Evolutionary conservation across 2,888 invertebrate species (phyloP), one percentile per base, ranked within the genome.

Genomic region (Labia minor): DNA sequence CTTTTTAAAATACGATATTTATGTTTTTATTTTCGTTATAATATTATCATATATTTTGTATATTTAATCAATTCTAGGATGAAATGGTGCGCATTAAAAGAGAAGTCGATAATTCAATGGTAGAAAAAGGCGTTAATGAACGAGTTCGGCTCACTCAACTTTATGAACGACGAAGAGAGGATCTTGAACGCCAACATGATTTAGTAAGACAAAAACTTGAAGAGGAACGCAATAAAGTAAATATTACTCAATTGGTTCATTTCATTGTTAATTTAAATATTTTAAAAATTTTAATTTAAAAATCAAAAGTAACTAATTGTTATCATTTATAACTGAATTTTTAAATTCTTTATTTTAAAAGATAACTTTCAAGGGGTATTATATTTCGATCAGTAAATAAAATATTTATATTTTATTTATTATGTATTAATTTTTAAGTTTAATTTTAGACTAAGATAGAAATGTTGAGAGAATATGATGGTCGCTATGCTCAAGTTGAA

Each of bases 121-220:
- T 96, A 70, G 90, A 90, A 73, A 87, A 90, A 70, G 95, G 94
- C 61, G 95, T 95, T 65, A 87, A 88, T 69, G 95, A 95, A 78
- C 85, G 95, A 68, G 89, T 90, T 70, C 85, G 89, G 67, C 81
- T 93, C 73, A 88, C 87, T 72, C 84, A 88, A 75, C 81, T 87
- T 70, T 91, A 87, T 76, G 89, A 92, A 72, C 85, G 85, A 73
- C 86, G 88, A 68, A 85, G 85, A 72, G 86, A 88, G 72, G 88
- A 89, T 70, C 79, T 94, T 37, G 87, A 87, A 75, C 85, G 86
- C 69, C 84, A 88, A 71, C 93, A 94, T 78, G 90, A 91, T 74
- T 83, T 85, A 14, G 86, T 93, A 70, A 83, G 85, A 72, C 85
- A 84, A 71, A 83, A 82, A 69, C 79, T 90, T 71, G 82, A 86